These are phyloP conservation scores for Doris montereyensis DNA, from an alignment of 2,888 invertebrate genomes.

Conservation along the genomic window DNA sequence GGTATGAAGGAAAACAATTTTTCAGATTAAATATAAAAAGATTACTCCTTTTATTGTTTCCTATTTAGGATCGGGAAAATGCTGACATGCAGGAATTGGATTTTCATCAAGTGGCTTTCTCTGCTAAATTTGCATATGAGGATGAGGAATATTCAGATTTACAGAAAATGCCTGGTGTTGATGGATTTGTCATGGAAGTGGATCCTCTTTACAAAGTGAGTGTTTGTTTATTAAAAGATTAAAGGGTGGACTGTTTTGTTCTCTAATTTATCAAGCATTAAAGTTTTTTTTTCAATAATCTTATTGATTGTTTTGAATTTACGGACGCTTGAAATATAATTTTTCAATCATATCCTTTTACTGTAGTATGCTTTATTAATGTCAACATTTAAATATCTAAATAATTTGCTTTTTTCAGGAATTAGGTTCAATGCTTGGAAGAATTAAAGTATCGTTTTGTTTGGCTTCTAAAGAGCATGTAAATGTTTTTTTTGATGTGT, in stretches of 20 bases:
- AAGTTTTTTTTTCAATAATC: no score
- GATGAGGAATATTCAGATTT: slow-evolving; percentile 56
- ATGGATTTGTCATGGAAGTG: slow-evolving; percentile 72
- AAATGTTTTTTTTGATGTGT: no score
- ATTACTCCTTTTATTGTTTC: neutral
- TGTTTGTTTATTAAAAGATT: neutral
- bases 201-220: slow-evolving; percentile 72
- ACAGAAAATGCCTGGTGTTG: slow-evolving; percentile 67
- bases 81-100: slow-evolving; percentile 58
- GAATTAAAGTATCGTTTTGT: no score
- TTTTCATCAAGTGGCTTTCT: slow-evolving; percentile 65
- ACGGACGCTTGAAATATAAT: neutral
- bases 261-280: no score
- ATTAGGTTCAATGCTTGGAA: no score
- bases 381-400: no score
- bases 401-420: neutral
- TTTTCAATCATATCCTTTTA: neutral
- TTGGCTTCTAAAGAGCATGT: no score
- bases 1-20: no score
- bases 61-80: slow-evolving; percentile 68
- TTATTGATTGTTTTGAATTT: no score
- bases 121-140: slow-evolving; percentile 69
- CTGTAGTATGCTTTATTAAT: no score
- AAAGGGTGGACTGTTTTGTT: neutral
- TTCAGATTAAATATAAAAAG: neutral